Evolutionary conservation across 1,140 invertebrate genomes (phyloP).

Genomic region (Drosophila watanabei): DNA sequence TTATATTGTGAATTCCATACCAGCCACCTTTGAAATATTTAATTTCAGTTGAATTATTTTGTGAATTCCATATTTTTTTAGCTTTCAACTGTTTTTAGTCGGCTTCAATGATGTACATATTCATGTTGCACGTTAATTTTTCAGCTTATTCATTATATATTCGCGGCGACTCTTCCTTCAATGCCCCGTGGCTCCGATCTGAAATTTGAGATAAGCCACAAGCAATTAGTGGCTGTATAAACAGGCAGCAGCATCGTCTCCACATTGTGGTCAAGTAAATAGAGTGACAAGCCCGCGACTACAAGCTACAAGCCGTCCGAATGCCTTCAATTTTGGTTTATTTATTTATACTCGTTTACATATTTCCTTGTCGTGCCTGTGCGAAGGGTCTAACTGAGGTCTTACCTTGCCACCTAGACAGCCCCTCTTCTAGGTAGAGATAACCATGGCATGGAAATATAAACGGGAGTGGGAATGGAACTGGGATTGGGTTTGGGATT

Average conservation of each 20-base stretch:
- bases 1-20: not conserved
- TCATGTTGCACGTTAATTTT: slow-evolving; percentile 13
- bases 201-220: slow-evolving; percentile 75
- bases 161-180: slow-evolving; percentile 20
- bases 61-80: not conserved
- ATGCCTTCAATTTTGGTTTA: slow-evolving; percentile 48
- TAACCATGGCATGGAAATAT: slow-evolving; percentile 15
- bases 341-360: slow-evolving; percentile 39
- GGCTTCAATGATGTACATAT: not conserved
- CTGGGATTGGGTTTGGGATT: not conserved
- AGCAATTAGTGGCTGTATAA: slow-evolving; percentile 78
- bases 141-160: slow-evolving; percentile 12
- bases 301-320: slow-evolving; percentile 21
- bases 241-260: slow-evolving; percentile 48
- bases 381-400: slow-evolving; percentile 19
- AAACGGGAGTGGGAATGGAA: slow-evolving; percentile 8
- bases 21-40: not conserved
- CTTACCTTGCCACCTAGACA: slow-evolving; percentile 18
- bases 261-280: slow-evolving; percentile 71
- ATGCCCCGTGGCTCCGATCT: slow-evolving; percentile 61
- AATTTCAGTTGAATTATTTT: slow-evolving; percentile 4
- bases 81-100: slow-evolving; percentile 13
- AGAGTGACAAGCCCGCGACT: slow-evolving; percentile 54
- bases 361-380: slow-evolving; percentile 38
- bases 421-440: slow-evolving; percentile 12